Percentiles rank a stretch among this genome's conserved stretches.
Evolutionary conservation across 2,113 vertebrate species (phyloP).

Genomic region (Columba livia): DNA sequence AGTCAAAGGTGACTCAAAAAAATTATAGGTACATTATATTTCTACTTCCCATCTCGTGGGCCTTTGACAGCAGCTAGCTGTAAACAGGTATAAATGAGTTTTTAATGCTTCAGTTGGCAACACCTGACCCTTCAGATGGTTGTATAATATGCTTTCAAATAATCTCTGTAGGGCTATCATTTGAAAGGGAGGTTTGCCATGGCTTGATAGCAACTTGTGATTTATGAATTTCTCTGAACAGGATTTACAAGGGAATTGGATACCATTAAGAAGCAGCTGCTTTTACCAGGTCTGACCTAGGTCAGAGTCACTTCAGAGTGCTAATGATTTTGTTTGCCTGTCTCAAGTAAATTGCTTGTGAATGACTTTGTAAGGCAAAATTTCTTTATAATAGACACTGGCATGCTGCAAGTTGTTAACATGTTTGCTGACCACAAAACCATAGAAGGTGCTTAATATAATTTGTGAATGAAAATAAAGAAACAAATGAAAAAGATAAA

Average conservation of each 20-base stretch:
- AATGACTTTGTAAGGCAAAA: neutral
- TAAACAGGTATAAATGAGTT: conserved; percentile 18
- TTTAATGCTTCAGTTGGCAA: conserved; percentile 5
- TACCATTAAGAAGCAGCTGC: conserved; percentile 28
- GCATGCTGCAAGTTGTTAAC: neutral
- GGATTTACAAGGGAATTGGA: conserved; percentile 22
- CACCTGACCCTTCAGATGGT: neutral
- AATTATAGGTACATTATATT: neutral
- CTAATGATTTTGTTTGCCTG: neutral
- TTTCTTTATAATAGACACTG: neutral
- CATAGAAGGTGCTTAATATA: neutral
- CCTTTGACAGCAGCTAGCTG: neutral
- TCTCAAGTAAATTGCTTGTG: conserved; percentile 28
- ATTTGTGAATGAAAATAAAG: neutral
- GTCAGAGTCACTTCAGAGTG: neutral
- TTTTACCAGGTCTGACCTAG: neutral
- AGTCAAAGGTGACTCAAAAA: neutral
- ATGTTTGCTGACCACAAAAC: neutral
- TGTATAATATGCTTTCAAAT: neutral
- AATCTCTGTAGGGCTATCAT: neutral
- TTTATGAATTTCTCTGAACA: conserved; percentile 53
- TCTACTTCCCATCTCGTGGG: neutral
- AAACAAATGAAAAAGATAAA: neutral
- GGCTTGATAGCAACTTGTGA: conserved; percentile 12
- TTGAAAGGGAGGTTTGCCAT: conserved; percentile 2